A percentile compares a stretch with the other conserved stretches of the same genome.
phyloP scores from a whole-genome alignment of 2,797 vertebrate genomes.

The Tangara arthus region DNA sequence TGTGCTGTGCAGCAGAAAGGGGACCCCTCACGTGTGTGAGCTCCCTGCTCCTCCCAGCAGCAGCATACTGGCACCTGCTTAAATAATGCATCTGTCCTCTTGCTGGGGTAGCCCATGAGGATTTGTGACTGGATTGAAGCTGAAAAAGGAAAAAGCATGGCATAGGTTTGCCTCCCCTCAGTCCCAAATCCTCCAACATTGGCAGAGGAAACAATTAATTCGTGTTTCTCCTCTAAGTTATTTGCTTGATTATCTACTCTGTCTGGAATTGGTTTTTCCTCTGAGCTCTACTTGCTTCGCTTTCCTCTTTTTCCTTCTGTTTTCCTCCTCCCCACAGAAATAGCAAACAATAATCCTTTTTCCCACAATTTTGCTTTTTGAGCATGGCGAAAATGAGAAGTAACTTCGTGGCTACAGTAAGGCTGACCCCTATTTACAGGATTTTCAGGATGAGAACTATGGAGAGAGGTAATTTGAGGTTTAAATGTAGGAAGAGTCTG shows the following conservation, averaged over 20 bases:
- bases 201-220: background rate
- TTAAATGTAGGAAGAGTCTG: background rate
- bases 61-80: fast-evolving
- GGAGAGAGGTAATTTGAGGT: background rate
- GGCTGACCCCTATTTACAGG: background rate
- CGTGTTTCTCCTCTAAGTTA: background rate
- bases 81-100: background rate
- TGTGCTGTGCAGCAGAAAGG: background rate
- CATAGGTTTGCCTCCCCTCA: fast-evolving
- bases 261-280: background rate
- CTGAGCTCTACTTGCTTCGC: background rate
- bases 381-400: background rate
- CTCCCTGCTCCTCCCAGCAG: background rate
- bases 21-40: fast-evolving
- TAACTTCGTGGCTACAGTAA: background rate
- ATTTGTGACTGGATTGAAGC: background rate
- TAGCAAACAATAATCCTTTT: background rate
- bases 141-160: background rate
- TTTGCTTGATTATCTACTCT: background rate
- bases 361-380: background rate
- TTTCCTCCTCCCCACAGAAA: background rate
- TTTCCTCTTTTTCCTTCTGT: background rate
- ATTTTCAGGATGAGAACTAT: background rate
- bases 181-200: fast-evolving
- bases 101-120: background rate